Evolutionary conservation across 2,113 vertebrate genomes (phyloP).

Genomic region (Albula goreensis): DNA sequence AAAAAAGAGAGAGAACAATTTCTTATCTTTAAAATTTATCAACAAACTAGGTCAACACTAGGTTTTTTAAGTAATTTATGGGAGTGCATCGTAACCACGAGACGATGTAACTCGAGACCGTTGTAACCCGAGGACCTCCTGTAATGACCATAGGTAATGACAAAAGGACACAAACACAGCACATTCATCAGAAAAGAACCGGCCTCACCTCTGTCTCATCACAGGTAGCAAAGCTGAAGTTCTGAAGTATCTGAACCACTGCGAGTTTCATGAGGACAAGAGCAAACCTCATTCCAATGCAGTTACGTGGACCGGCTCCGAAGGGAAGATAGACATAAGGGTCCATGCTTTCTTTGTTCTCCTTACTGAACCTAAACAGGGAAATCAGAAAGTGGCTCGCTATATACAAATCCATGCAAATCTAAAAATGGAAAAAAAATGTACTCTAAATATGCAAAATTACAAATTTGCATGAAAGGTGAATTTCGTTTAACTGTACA

Average conservation of each 20-base stretch:
- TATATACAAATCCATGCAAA: neutral
- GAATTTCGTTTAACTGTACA: neutral
- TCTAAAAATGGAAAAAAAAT: neutral
- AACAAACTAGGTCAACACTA: too few species aligned
- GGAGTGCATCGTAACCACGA: too few species aligned
- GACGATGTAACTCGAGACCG: too few species aligned
- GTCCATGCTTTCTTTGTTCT: conserved; percentile 61
- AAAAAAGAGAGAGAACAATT: too few species aligned
- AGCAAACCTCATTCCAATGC: conserved; percentile 80
- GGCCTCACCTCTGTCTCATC: conserved; percentile 75
- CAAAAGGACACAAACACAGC: too few species aligned
- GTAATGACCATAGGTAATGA: too few species aligned
- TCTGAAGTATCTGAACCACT: conserved; percentile 65
- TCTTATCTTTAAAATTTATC: too few species aligned
- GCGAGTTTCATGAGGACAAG: conserved; percentile 70
- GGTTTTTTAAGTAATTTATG: too few species aligned
- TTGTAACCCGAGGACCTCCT: too few species aligned
- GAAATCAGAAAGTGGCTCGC: neutral
- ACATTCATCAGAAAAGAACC: neutral
- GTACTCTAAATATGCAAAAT: neutral
- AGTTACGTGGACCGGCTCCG: conserved; percentile 77
- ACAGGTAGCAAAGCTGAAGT: conserved; percentile 71
- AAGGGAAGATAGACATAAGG: conserved; percentile 76
- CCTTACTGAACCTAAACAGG: conserved; percentile 72
- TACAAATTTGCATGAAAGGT: neutral